Base-by-base conservation (phyloP, 2,888 invertebrate genomes). In the Drosophila paranaensis region DNA sequence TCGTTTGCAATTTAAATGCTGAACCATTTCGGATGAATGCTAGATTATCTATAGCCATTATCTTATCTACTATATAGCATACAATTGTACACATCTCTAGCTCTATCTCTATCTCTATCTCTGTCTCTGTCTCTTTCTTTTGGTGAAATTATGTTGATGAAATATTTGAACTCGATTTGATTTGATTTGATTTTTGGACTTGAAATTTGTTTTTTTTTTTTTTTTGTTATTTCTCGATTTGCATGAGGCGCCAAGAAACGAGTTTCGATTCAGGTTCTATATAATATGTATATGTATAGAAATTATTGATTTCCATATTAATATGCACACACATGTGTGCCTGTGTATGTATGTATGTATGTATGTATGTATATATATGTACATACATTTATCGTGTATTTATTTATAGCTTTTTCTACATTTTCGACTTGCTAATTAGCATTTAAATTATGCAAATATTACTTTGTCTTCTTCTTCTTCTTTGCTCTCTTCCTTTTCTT, bases 371-470 rank as follows among this genome's bases (percentile, higher is more conserved):
- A 16, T 42, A 16, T 9, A 9, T 16, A n/a, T 11, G 20, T 6
- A 2, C 10, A 13, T 27, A 3, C 27, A 14, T 46, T 1, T 45
- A 6, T 45, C 1, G 40, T 57, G 43, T 43, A 25, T 57, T 68
- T 68, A 75, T 78, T 75, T 68, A 78, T 76, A 68, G 60, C 69
- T 60, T 60, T n/a, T 71, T 74, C 53, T 43, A 65, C 54, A 37
- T 43, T 67, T 56, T 67, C 48, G 33, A 74, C 46, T 77, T 54
- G 60, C 79, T 84, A 73, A 88, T 89, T 85, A 82, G 77, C 88
- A 79, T 85, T 88, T 72, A 71, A 89, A 85, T 85, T 89, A 89
- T 85, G 88, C 85, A 88, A 85, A 85, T 77, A 89, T 85, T 68
- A 79, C 65, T 87, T 67, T 50, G 60, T 33, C 51, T 20, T 20